Evolutionary conservation across 2,113 vertebrate species (phyloP).

Genomic region (Ictalurus furcatus): DNA sequence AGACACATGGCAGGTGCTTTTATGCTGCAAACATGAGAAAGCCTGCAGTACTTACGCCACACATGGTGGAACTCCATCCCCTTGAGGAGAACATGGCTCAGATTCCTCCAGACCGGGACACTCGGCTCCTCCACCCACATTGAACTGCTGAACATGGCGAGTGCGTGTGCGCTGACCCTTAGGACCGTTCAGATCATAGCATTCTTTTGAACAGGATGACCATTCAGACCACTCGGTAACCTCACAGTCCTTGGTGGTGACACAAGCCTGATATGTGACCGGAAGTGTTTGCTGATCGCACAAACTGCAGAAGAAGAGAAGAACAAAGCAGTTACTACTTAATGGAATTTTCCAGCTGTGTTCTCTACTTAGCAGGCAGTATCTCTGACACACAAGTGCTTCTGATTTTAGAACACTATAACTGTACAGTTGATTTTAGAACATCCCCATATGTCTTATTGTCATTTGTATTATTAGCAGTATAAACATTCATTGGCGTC

Average conservation of each 20-base stretch:
- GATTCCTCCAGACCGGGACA: conserved; percentile 86
- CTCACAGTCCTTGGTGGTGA: conserved; percentile 87
- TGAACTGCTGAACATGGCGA: conserved; percentile 83
- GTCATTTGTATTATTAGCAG: neutral
- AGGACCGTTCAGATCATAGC: conserved; percentile 79
- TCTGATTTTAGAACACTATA: neutral
- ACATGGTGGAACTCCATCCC: conserved; percentile 79
- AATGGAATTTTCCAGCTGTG: neutral
- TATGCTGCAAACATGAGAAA: neutral
- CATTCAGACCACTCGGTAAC: conserved; percentile 90
- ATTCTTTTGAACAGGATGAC: conserved; percentile 87
- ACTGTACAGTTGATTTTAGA: neutral
- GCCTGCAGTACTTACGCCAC: conserved; percentile 78
- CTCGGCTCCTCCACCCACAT: conserved; percentile 77
- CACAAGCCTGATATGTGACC: conserved; percentile 89
- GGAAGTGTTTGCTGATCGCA: conserved; percentile 87
- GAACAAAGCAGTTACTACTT: neutral
- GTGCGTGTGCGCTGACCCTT: conserved; percentile 79
- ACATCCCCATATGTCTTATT: neutral
- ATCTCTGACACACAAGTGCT: neutral
- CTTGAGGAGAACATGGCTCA: conserved; percentile 81
- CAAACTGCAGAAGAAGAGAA: conserved; percentile 72
- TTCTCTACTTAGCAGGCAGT: neutral
- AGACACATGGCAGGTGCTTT: neutral
- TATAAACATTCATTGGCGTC: neutral